Evolutionary conservation across 35 echinoderm and acorn worm species (phyloP), one percentile per base, ranked within the genome.

Genomic region (Heliocidaris erythrogramma): DNA sequence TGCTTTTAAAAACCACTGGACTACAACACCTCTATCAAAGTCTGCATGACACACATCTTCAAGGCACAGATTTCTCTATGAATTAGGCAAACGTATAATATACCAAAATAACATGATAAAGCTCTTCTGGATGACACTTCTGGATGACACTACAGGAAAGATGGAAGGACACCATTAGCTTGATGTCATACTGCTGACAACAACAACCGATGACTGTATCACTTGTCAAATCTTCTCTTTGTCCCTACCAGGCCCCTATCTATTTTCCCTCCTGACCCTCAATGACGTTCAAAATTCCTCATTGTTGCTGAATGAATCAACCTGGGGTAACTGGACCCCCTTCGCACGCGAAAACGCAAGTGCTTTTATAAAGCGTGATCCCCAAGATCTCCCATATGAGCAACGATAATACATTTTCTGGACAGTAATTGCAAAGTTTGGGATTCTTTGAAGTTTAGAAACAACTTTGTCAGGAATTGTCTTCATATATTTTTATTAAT

Each of bases 141-240:
- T 27, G 27, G 27, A 78, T 78, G 65, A 78, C 65, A 78, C n/a
- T 24, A 78, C 27, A 78, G 65, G 65, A 78, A 71, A 78, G 65
- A 7, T 18, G 21, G 65, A 78, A 78, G 65, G 65, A 78, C 65
- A 18, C 65, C 7, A 78, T 78, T 78, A 78, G 8, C 27, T 21
- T 78, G 5, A 0, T n/a, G 8, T 78, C 65, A 78, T 78, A 27
- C 8, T 78, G 18, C 65, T 78, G 65, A 78, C 65, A 78, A 78
- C 65, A 78, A 78, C 18, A n/a, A 78, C 21, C 27, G 65, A 78
- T 78, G 65, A 27, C 65, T 78, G 65, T 27, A 78, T 78, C 65
- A 78, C 65, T 78, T 78, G 65, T 27, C 65, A 78, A 78, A 78
- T 78, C 65, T 78, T 78, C 27, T 78, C 65, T 78, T 78, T 78